phyloP scores from a whole-genome alignment of 2,888 invertebrate genomes.

The Beris chalybata region DNA sequence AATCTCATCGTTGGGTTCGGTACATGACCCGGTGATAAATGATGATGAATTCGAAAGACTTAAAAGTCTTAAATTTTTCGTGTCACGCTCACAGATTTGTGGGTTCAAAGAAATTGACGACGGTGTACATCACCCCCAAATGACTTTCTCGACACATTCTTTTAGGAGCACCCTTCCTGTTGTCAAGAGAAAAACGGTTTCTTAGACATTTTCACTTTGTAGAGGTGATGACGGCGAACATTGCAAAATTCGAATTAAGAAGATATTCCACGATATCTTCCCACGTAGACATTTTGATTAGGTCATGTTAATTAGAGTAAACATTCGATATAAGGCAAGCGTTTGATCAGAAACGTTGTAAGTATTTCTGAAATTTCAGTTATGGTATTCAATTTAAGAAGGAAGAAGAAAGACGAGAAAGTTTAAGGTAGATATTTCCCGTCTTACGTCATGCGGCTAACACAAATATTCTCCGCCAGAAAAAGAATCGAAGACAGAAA shows the following conservation, averaged over 20 bases:
- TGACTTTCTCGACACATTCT: constrained; percentile 33
- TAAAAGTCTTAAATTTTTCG: constrained; percentile 34
- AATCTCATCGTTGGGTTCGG: constrained; percentile 8
- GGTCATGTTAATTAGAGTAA: constrained; percentile 37
- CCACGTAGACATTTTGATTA: constrained; percentile 35
- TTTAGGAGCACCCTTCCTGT: constrained; percentile 25
- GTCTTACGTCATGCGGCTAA: too few relatives aligned
- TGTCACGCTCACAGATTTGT: constrained; percentile 36
- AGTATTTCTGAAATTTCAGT: too few relatives aligned
- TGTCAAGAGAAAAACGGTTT: not conserved
- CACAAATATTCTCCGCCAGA: too few relatives aligned
- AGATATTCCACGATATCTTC: constrained; percentile 1
- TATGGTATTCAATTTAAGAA: too few relatives aligned
- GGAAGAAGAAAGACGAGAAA: too few relatives aligned
- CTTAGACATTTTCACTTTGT: constrained; percentile 6
- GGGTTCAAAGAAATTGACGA: constrained; percentile 21
- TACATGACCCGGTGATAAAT: constrained; percentile 35
- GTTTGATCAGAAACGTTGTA: not conserved
- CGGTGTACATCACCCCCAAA: constrained; percentile 6
- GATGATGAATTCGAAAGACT: constrained; percentile 39
- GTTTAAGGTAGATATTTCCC: too few relatives aligned
- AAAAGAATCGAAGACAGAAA: too few relatives aligned
- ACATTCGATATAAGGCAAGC: constrained; percentile 24
- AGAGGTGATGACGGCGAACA: not conserved
- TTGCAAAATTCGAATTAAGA: not conserved